These are phyloP conservation scores for Struthidea cinerea DNA, from an alignment of 2,113 vertebrate species.

Conservation along the genomic window DNA sequence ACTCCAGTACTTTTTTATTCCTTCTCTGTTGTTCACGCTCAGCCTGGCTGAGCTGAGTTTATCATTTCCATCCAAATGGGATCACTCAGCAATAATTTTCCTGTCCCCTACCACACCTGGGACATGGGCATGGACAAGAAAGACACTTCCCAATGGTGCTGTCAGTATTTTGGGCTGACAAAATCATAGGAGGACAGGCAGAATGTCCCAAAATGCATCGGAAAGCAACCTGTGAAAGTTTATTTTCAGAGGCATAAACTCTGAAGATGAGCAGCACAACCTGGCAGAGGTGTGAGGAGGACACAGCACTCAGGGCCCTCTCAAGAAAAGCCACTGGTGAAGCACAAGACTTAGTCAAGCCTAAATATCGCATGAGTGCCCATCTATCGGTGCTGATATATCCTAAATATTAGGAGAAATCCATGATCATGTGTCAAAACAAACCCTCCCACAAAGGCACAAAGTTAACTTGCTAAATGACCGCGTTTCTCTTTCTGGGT, in stretches of 20 bases:
- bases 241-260: background rate
- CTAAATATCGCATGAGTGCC: background rate
- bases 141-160: background rate
- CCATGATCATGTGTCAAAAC: background rate
- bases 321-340: background rate
- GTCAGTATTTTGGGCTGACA: background rate
- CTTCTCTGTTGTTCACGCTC: background rate
- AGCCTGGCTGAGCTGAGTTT: background rate
- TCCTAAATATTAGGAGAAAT: background rate
- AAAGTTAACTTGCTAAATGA: background rate
- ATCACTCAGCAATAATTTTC: background rate
- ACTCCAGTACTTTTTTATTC: background rate
- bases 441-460: too few relatives aligned
- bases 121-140: background rate
- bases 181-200: background rate
- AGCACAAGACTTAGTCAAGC: background rate
- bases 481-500: background rate
- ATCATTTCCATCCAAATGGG: background rate
- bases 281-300: background rate
- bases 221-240: background rate
- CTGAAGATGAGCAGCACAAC: background rate
- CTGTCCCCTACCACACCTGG: background rate
- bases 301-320: background rate
- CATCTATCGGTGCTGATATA: background rate
- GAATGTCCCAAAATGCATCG: background rate